These are phyloP conservation scores for Brienomyrus brachyistius DNA, from an alignment of 2,113 vertebrate genomes.

Conservation along the genomic window DNA sequence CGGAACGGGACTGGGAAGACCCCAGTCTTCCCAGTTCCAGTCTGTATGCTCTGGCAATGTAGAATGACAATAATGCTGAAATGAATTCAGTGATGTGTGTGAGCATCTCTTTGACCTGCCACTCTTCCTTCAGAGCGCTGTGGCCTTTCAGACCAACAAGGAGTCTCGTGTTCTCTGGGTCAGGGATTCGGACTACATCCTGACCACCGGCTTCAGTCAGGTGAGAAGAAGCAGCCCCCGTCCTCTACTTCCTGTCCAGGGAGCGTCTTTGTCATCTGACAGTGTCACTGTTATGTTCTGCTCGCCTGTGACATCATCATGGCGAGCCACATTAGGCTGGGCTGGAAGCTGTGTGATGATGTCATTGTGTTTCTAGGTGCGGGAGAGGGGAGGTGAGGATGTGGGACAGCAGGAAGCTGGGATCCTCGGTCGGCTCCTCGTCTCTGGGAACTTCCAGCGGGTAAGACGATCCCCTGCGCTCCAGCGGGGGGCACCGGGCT, in stretches of 20 bases:
- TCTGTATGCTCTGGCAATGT: background rate
- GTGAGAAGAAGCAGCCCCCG: conserved; percentile 49
- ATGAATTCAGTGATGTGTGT: background rate
- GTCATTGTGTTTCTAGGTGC: conserved; percentile 59
- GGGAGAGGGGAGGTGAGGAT: conserved; percentile 75
- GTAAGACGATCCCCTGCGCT: conserved; percentile 58
- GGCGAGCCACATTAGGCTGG: background rate
- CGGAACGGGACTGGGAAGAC: too few species aligned
- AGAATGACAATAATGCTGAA: background rate
- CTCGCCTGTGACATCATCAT: background rate
- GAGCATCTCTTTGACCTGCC: background rate
- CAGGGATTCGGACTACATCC: conserved; percentile 61
- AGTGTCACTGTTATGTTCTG: background rate
- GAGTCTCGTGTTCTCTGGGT: conserved; percentile 78
- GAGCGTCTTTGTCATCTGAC: background rate
- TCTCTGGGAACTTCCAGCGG: conserved; percentile 71
- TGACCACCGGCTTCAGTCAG: conserved; percentile 84
- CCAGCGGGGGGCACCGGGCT: background rate
- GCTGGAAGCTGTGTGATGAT: background rate
- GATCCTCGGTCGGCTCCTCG: conserved; percentile 55
- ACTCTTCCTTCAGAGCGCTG: conserved; percentile 58
- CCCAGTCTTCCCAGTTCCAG: background rate
- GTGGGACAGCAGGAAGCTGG: conserved; percentile 77
- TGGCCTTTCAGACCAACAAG: conserved; percentile 71
- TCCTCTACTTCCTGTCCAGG: background rate